Conservation (phyloP, 1,140 invertebrate genomes). For the Eufriesea mexicana region DNA sequence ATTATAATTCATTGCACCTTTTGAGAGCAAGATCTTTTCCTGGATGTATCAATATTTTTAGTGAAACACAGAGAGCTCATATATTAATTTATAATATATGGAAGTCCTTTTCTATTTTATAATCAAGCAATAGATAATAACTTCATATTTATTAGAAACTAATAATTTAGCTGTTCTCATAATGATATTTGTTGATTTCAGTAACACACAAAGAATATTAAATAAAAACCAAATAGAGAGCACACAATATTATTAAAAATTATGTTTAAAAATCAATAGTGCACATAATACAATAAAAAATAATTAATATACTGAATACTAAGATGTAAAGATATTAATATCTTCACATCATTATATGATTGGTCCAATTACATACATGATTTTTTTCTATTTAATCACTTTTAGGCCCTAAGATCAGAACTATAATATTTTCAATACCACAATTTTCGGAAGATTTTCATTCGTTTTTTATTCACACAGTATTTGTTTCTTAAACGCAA, state of each 20-base stretch:
- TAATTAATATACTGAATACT: slow-evolving; percentile 12
- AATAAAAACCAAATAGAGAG: slow-evolving; percentile 34
- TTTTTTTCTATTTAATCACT: slow-evolving; percentile 37
- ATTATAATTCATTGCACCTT: slow-evolving; percentile 55
- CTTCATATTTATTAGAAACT: slow-evolving; percentile 11
- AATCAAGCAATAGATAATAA: slow-evolving; percentile 1
- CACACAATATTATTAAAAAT: slow-evolving; percentile 21
- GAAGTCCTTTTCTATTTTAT: slow-evolving; percentile 13
- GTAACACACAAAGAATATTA: slow-evolving; percentile 11
- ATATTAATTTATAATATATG: slow-evolving; percentile 28
- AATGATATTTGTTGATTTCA: neutral
- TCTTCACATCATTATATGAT: slow-evolving; percentile 43
- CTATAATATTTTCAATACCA: slow-evolving; percentile 13
- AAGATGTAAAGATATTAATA: slow-evolving; percentile 36
- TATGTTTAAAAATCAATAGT: slow-evolving; percentile 9
- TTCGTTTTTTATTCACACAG: neutral
- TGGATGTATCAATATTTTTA: slow-evolving; percentile 28
- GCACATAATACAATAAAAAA: slow-evolving; percentile 14
- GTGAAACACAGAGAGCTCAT: slow-evolving; percentile 25
- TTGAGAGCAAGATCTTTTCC: slow-evolving; percentile 43
- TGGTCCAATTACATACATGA: slow-evolving; percentile 57
- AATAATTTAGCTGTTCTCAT: neutral
- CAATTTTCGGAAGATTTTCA: neutral
- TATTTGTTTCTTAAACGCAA: slow-evolving; percentile 1
- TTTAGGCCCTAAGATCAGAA: slow-evolving; percentile 42